Base-by-base conservation (phyloP, 2,113 vertebrate species). In the Alethe diademata region DNA sequence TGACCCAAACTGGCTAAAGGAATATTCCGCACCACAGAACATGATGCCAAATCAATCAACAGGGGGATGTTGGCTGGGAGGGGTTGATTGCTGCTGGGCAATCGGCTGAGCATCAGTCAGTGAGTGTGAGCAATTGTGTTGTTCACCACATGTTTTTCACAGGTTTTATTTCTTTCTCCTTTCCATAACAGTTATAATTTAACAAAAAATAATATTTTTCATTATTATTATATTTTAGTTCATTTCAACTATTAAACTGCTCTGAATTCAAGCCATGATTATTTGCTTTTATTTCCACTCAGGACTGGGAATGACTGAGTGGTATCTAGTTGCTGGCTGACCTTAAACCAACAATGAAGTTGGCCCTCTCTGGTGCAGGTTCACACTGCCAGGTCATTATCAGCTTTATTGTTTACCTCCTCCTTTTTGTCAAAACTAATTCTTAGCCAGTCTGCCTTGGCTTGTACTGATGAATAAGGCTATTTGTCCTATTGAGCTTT, bases 51-150 rank as follows among this genome's bases (percentile, higher is more conserved):
- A 9, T 16, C 19, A 26, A 5, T 14, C 17, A 61, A 4, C 8
- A 51, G 22, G 4, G 5, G 17, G 24, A 11, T 13, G 28, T 4
- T 38, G 19, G 19, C 23, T 0, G 0, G 13, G 25, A 71, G 11
- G 5, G 14, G 48, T 7, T 47, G 35, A 40, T 26, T 48, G 25
- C 24, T 64, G 11, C 6, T 25, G 50, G n/a, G 10, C 19, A 23
- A 29, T 36, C 0, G 2, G 12, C 2, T 54, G 64, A 62, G 65
- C 12, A 28, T 40, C n/a, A 23, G 8, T 24, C 47, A 61, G 47
- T 45, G 38, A 2, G 19, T 45, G 24, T 62, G 40, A 62, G 7
- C 3, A 62, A 35, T 20, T 62, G 19, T 1, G 23, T 13, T 53
- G 56, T 14, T 14, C 13, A 42, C 19, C 6, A 14, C 17, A 11